Evolutionary conservation across 37 sponge, comb jelly and placozoan species (phyloP).

Genomic region (Agelas oroides): DNA sequence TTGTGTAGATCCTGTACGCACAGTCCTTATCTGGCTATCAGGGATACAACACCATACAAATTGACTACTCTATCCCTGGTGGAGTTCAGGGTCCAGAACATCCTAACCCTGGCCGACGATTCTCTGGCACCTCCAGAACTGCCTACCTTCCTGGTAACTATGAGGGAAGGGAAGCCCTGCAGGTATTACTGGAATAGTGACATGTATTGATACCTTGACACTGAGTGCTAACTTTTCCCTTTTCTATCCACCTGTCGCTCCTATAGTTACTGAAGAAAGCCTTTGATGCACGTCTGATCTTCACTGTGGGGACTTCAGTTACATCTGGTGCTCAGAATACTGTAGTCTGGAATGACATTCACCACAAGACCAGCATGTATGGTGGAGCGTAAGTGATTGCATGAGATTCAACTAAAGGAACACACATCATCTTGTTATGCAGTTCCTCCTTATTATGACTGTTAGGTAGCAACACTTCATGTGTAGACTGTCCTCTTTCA

Average conservation of each 20-base stretch:
- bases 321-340: slow-evolving; percentile 43
- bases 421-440: too few relatives aligned
- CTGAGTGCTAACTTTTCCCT: too few relatives aligned
- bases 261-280: slow-evolving; percentile 50
- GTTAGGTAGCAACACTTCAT: too few relatives aligned
- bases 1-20: background rate
- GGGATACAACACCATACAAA: slow-evolving; percentile 50
- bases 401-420: too few relatives aligned
- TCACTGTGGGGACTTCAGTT: slow-evolving; percentile 59
- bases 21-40: slow-evolving; percentile 68
- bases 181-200: background rate
- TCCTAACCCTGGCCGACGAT: slow-evolving; percentile 78
- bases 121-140: slow-evolving; percentile 43
- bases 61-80: slow-evolving; percentile 67
- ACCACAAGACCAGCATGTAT: slow-evolving; percentile 57
- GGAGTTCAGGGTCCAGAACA: slow-evolving; percentile 65
- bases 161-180: slow-evolving; percentile 70
- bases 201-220: too few relatives aligned
- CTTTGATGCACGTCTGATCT: slow-evolving; percentile 55
- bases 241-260: too few relatives aligned
- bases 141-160: slow-evolving; percentile 78
- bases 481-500: too few relatives aligned
- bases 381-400: slow-evolving; percentile 57
- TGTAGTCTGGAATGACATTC: slow-evolving; percentile 64
- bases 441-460: too few relatives aligned